Evolutionary conservation across 2,113 vertebrate genomes (phyloP).

Genomic region (Oryzias woworae): DNA sequence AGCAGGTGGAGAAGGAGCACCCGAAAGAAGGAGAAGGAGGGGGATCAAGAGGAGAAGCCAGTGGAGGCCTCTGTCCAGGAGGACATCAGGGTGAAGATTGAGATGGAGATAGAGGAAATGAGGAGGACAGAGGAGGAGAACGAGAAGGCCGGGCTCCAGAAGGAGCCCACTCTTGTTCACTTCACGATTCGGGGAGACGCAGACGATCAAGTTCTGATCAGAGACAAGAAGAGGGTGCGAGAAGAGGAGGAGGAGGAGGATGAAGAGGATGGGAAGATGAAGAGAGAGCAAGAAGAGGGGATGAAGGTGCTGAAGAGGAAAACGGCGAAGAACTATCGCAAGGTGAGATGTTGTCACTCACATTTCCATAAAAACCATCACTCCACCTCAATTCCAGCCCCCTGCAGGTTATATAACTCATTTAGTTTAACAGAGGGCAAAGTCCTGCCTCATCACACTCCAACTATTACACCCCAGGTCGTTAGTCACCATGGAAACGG

Average conservation of each 20-base stretch:
- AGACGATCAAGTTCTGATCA: slow-evolving; percentile 58
- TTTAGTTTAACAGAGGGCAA: slow-evolving; percentile 35
- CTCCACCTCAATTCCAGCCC: slow-evolving; percentile 34
- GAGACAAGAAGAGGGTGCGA: slow-evolving; percentile 52
- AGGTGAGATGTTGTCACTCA: slow-evolving; percentile 57
- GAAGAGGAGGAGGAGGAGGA: slow-evolving; percentile 43
- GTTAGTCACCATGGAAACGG: slow-evolving; percentile 58
- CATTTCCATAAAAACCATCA: slow-evolving; percentile 18
- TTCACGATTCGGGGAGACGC: slow-evolving; percentile 40
- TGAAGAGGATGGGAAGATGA: slow-evolving; percentile 49
- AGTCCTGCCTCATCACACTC: slow-evolving; percentile 27
- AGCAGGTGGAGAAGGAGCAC: slow-evolving; percentile 74
- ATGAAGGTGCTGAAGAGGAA: slow-evolving; percentile 73
- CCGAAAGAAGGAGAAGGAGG: slow-evolving; percentile 62
- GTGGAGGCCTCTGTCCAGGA: not conserved
- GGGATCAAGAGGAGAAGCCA: not conserved
- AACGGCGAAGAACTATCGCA: slow-evolving; percentile 67
- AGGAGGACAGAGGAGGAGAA: slow-evolving; percentile 27
- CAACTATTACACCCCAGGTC: slow-evolving; percentile 3
- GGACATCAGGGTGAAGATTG: not conserved
- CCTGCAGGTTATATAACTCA: slow-evolving; percentile 31
- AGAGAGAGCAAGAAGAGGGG: slow-evolving; percentile 56
- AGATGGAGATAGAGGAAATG: slow-evolving; percentile 28
- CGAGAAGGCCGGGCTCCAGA: slow-evolving; percentile 6
- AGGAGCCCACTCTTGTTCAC: slow-evolving; percentile 20